Evolutionary conservation across 2,113 vertebrate genomes (phyloP).

Genomic region (Percopsis transmontana): DNA sequence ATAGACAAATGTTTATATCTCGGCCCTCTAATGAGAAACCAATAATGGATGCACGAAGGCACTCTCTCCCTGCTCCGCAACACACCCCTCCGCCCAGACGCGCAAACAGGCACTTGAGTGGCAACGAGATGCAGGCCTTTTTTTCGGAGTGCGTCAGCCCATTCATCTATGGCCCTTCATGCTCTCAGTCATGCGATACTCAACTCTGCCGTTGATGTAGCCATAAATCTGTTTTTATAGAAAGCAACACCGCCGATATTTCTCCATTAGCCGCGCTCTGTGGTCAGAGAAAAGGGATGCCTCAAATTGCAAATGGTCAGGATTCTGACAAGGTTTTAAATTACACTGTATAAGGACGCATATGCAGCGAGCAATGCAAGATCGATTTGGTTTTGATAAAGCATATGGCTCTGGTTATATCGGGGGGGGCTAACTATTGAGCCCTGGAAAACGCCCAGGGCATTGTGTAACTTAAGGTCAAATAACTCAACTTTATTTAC

Average conservation of each 20-base stretch:
- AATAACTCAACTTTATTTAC: not conserved
- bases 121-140: constrained; percentile 59
- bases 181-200: constrained; percentile 52
- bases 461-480: not conserved
- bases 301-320: constrained; percentile 44
- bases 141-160: constrained; percentile 42
- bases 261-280: constrained; percentile 52
- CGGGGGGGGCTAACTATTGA: not conserved
- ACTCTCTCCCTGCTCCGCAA: constrained; percentile 22
- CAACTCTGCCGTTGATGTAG: constrained; percentile 45
- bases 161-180: constrained; percentile 62
- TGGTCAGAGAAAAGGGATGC: constrained; percentile 35
- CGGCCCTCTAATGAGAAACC: constrained; percentile 77
- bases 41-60: constrained; percentile 70
- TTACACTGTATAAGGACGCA: constrained; percentile 6
- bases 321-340: constrained; percentile 47
- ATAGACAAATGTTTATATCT: constrained; percentile 79
- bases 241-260: constrained; percentile 79
- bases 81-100: not conserved
- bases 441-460: not conserved
- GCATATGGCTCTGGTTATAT: not conserved
- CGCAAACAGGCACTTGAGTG: constrained; percentile 22
- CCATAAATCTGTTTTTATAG: constrained; percentile 67
- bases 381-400: constrained; percentile 15
- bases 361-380: not conserved